phyloP scores from a whole-genome alignment of 2,888 invertebrate genomes.

The Drosophila colorata region DNA sequence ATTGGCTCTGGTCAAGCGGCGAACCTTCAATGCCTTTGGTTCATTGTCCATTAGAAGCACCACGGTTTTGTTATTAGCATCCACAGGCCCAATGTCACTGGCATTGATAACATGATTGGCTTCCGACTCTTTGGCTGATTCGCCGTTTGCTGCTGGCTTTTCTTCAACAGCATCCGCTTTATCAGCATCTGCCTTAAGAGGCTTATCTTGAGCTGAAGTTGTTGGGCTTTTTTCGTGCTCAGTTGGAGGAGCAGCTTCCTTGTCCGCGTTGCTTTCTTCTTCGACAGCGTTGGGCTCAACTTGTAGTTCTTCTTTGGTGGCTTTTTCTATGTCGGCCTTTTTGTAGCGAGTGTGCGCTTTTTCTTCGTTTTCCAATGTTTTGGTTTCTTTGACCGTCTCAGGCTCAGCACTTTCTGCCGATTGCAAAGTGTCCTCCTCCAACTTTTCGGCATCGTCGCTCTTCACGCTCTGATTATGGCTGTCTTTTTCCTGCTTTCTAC shows the following conservation, averaged over 20 bases:
- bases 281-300: background rate
- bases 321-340: conserved; percentile 17
- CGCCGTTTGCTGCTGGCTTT: background rate
- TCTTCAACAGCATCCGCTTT: conserved; percentile 6
- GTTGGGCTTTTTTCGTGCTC: background rate
- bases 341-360: conserved; percentile 50
- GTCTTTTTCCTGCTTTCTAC: conserved; percentile 59
- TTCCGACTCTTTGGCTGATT: background rate
- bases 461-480: conserved; percentile 60
- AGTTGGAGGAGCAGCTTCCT: background rate
- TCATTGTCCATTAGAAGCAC: conserved; percentile 81
- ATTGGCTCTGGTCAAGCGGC: conserved; percentile 81
- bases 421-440: conserved; percentile 13
- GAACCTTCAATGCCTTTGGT: conserved; percentile 78
- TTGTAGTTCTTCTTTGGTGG: background rate
- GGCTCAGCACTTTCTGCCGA: conserved; percentile 37
- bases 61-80: conserved; percentile 77
- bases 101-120: conserved; percentile 34
- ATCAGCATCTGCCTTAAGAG: background rate
- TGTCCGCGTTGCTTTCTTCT: background rate
- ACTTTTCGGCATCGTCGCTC: conserved; percentile 48
- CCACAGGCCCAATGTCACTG: conserved; percentile 54
- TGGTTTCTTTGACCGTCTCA: conserved; percentile 63
- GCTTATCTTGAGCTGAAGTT: background rate
- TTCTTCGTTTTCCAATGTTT: conserved; percentile 66